Evolutionary conservation across 2,888 invertebrate genomes (phyloP).

Genomic region (Drosophila picticornis): DNA sequence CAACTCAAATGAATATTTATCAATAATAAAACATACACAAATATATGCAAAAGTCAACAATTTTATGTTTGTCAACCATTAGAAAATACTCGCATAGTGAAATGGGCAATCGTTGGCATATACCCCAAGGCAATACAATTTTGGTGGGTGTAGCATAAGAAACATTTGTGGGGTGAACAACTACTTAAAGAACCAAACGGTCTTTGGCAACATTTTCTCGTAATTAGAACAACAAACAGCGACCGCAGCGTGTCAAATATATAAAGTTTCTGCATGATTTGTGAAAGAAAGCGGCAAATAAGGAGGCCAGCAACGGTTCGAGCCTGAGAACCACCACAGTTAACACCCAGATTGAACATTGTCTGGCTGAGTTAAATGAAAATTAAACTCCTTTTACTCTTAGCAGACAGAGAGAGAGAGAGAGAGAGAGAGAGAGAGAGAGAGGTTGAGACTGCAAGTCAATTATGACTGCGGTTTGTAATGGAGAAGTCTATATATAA

Average conservation of each 20-base stretch:
- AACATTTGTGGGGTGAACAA: conserved; percentile 51
- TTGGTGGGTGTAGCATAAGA: conserved; percentile 46
- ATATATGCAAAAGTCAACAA: background rate
- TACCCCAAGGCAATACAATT: conserved; percentile 4
- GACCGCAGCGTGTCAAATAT: conserved; percentile 54
- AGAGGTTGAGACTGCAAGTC: conserved; percentile 67
- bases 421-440: conserved; percentile 27
- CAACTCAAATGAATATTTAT: background rate
- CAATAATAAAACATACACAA: background rate
- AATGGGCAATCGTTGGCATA: background rate
- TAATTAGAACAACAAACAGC: conserved; percentile 53
- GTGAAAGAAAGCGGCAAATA: conserved; percentile 8
- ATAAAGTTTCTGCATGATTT: conserved; percentile 50
- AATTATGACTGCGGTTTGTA: conserved; percentile 75
- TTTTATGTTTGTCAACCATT: background rate
- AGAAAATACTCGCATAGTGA: background rate
- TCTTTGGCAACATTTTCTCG: conserved; percentile 28
- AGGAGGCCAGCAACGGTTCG: conserved; percentile 7
- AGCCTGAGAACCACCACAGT: conserved; percentile 20
- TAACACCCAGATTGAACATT: conserved; percentile 46
- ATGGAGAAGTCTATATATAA: conserved; percentile 24
- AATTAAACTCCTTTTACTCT: conserved; percentile 61
- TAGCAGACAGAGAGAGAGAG: background rate
- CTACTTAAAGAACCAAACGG: conserved; percentile 34
- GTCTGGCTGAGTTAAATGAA: conserved; percentile 65